These are phyloP conservation scores for Dynastes hyllus DNA, from an alignment of 2,888 invertebrate genomes.

Conservation along the genomic window DNA sequence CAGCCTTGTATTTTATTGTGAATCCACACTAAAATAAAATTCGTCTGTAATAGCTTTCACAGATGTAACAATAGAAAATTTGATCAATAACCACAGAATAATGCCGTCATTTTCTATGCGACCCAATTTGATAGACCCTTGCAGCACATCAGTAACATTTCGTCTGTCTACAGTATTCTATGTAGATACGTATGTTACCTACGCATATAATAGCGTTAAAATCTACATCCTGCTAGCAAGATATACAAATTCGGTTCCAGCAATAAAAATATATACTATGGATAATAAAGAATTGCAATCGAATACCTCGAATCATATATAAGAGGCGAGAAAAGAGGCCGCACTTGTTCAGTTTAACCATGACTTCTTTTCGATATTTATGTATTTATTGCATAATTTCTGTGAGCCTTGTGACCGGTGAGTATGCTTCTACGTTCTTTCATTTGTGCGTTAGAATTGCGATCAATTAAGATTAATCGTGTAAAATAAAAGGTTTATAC, in stretches of 20 bases:
- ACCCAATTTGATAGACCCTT: too few species aligned
- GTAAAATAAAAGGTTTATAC: neutral
- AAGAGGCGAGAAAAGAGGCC: conserved; percentile 15
- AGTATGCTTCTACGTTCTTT: conserved; percentile 13
- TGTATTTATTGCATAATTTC: conserved; percentile 37
- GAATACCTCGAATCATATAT: conserved; percentile 17
- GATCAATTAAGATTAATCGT: neutral
- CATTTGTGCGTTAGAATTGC: neutral
- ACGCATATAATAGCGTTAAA: too few species aligned
- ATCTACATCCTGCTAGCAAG: too few species aligned
- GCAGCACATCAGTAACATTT: too few species aligned
- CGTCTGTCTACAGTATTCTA: too few species aligned
- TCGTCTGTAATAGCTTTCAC: neutral
- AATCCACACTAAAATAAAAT: too few species aligned
- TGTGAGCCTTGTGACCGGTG: conserved; percentile 7
- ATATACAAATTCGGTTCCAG: too few species aligned
- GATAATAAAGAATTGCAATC: conserved; percentile 7
- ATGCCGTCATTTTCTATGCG: too few species aligned
- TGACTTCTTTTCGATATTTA: conserved; percentile 45
- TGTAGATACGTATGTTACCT: too few species aligned
- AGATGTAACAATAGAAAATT: neutral
- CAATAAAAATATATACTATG: too few species aligned
- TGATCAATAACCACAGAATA: too few species aligned
- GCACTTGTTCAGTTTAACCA: conserved; percentile 30
- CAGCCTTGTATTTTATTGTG: too few species aligned